A percentile compares a stretch with the other conserved stretches of the same genome.
These are phyloP conservation scores for Dasyurus viverrinus DNA, from an alignment of 2,113 vertebrate species.

Conservation along the genomic window DNA sequence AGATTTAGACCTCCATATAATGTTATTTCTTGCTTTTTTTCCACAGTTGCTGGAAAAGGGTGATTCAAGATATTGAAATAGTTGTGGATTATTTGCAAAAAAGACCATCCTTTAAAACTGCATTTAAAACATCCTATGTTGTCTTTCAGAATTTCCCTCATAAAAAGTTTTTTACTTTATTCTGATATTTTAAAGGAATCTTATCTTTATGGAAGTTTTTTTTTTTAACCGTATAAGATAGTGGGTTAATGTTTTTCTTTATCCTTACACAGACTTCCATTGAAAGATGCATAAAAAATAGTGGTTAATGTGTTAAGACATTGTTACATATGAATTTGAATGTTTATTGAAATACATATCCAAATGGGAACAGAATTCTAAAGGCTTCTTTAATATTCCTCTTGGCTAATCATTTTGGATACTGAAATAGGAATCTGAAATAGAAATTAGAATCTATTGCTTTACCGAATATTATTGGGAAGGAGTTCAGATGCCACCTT, in stretches of 20 bases:
- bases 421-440: neutral
- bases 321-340: neutral
- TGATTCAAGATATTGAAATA: neutral
- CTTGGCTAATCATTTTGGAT: neutral
- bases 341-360: neutral
- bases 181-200: neutral
- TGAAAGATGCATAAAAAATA: neutral
- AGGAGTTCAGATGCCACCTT: neutral
- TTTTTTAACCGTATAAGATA: neutral
- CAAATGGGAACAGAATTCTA: neutral
- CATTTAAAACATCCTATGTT: neutral
- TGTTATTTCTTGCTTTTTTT: neutral
- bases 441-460: neutral
- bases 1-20: neutral
- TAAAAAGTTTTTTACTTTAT: neutral
- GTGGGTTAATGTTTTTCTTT: neutral
- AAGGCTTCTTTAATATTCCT: neutral
- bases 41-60: neutral
- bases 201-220: too few species aligned
- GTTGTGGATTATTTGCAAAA: neutral
- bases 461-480: neutral
- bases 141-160: neutral
- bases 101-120: neutral
- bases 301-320: neutral
- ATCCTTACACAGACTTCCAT: neutral